phyloP scores from a whole-genome alignment of 2,113 vertebrate species.

The Nestor notabilis region DNA sequence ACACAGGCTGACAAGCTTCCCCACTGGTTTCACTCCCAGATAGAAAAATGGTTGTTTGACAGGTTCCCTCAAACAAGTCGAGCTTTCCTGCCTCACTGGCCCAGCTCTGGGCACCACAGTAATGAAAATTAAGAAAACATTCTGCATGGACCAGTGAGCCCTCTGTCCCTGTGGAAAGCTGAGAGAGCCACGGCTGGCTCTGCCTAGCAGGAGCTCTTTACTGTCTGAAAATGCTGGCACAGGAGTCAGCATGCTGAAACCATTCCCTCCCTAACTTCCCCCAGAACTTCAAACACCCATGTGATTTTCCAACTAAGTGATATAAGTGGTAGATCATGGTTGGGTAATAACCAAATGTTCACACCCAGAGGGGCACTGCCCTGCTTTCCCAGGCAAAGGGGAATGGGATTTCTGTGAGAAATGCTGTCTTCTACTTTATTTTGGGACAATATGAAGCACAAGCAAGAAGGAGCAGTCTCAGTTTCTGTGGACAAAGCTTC shows the following conservation, averaged over 20 bases:
- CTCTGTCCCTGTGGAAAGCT: not conserved
- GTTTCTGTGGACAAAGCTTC: not conserved
- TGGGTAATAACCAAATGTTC: not conserved
- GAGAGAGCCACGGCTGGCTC: not conserved
- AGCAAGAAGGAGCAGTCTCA: not conserved
- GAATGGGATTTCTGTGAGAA: not conserved
- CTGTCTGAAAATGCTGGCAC: not conserved
- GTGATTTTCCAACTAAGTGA: not conserved
- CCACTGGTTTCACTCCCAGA: not conserved
- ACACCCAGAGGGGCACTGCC: not conserved
- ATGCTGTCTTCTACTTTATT: not conserved
- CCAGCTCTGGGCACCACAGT: not conserved
- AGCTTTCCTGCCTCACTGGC: not conserved
- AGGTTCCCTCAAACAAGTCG: not conserved
- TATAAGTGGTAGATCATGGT: not conserved
- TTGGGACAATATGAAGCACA: not conserved
- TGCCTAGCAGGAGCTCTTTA: not conserved
- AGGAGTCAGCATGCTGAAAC: not conserved
- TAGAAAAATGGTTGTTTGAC: not conserved
- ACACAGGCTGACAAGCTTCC: not conserved
- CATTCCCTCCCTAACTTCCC: not conserved
- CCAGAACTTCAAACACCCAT: not conserved
- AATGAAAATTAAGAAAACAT: not conserved
- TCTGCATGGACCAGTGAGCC: not conserved
- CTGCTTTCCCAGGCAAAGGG: not conserved